Conservation (phyloP, 2,797 vertebrate species). For the Rhynchonycteris naso region DNA sequence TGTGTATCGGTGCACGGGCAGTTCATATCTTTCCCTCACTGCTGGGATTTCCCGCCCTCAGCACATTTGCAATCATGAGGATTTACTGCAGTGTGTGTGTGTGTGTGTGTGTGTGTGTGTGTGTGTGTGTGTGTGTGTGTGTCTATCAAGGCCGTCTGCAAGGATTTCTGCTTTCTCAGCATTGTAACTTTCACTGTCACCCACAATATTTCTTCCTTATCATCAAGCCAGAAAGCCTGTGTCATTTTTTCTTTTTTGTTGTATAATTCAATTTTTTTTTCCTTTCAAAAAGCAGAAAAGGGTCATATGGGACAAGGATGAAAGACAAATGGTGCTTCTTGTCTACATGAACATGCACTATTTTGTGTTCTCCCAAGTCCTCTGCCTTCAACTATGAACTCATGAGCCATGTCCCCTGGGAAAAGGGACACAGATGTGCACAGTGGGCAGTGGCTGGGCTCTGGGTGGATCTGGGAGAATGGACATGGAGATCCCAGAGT, state of each 20-base stretch:
- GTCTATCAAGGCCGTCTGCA: neutral
- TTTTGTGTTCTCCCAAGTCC: neutral
- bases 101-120: too few relatives aligned
- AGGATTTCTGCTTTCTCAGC: neutral
- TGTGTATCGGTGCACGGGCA: neutral
- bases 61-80: neutral
- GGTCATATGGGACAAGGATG: neutral
- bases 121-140: too few relatives aligned
- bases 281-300: neutral
- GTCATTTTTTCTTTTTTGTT: neutral
- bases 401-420: neutral
- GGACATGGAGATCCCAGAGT: too few relatives aligned
- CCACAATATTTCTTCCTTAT: neutral
- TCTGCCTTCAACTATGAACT: neutral
- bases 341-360: neutral
- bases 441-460: neutral
- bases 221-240: neutral
- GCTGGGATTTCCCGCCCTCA: neutral
- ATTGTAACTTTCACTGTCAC: neutral
- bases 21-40: neutral
- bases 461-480: accelerated
- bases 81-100: too few relatives aligned
- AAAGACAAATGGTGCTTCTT: neutral
- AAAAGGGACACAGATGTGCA: too few relatives aligned
- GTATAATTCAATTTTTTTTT: neutral